phyloP scores from a whole-genome alignment of 2,113 vertebrate genomes.

The Epinephelus moara region DNA sequence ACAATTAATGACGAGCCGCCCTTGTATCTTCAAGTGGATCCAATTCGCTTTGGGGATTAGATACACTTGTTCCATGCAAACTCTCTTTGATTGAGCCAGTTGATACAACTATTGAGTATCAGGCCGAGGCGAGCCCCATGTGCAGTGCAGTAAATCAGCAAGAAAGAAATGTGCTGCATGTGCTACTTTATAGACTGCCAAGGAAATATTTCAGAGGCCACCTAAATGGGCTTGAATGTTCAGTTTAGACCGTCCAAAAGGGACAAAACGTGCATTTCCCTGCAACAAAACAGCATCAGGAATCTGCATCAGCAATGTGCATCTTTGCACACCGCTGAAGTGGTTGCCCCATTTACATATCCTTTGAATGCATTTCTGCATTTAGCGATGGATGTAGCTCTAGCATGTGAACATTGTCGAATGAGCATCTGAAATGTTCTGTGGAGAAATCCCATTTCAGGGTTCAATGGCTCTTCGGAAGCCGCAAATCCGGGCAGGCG shows the following conservation, averaged over 20 bases:
- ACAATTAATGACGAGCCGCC: constrained; percentile 65
- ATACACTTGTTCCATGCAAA: constrained; percentile 56
- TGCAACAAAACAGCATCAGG: constrained; percentile 9
- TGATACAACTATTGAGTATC: constrained; percentile 47
- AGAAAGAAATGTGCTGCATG: constrained; percentile 54
- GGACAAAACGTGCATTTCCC: constrained; percentile 6
- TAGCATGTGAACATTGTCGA: constrained; percentile 64
- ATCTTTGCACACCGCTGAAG: constrained; percentile 3
- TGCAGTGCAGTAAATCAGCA: constrained; percentile 26
- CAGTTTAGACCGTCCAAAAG: constrained; percentile 17
- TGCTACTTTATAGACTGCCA: constrained; percentile 45
- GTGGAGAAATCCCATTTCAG: constrained; percentile 84
- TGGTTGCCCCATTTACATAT: constrained; percentile 58
- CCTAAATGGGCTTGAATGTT: constrained; percentile 13
- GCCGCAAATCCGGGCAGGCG: constrained; percentile 62
- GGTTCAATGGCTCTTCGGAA: constrained; percentile 77
- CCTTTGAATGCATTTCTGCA: constrained; percentile 56
- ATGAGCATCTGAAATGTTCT: constrained; percentile 75
- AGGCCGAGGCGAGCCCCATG: constrained; percentile 26
- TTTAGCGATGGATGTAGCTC: constrained; percentile 66
- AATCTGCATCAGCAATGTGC: constrained; percentile 14
- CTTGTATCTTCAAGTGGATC: constrained; percentile 65
- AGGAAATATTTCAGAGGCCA: constrained; percentile 45
- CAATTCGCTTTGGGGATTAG: constrained; percentile 64
- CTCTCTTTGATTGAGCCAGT: constrained; percentile 58